phyloP scores from a whole-genome alignment of 2,888 invertebrate species.

The Sinohyriopsis cumingii region DNA sequence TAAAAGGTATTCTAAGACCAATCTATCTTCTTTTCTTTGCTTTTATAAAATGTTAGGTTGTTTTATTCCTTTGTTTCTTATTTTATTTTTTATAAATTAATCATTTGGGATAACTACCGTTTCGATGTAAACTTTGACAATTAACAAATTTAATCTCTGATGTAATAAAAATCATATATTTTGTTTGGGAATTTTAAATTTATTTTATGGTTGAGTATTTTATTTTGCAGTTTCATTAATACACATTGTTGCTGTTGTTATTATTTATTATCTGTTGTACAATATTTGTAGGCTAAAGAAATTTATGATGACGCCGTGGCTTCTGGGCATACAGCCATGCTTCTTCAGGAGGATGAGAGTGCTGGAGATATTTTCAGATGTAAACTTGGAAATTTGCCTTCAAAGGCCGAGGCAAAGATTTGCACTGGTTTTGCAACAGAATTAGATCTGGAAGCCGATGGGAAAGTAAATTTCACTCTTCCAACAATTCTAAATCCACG shows the following conservation, averaged over 20 bases:
- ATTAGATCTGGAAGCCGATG: constrained; percentile 41
- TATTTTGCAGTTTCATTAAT: no score
- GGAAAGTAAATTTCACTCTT: constrained; percentile 40
- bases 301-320: constrained; percentile 49
- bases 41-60: no score
- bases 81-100: not conserved
- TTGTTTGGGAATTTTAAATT: no score
- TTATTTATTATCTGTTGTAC: not conserved
- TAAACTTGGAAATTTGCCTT: constrained; percentile 52
- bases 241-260: no score
- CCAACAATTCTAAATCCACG: constrained; percentile 48
- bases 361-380: constrained; percentile 51
- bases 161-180: no score
- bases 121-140: no score
- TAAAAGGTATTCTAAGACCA: not conserved
- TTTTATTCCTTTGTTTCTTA: not conserved
- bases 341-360: constrained; percentile 43
- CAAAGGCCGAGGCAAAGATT: constrained; percentile 36
- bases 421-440: constrained; percentile 48
- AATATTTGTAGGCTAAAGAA: constrained; percentile 37
- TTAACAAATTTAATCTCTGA: no score
- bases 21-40: not conserved
- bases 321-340: constrained; percentile 44
- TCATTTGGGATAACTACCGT: no score
- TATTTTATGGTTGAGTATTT: no score